Conservation (phyloP, 2,113 vertebrate genomes). For the Xiphophorus maculatus region DNA sequence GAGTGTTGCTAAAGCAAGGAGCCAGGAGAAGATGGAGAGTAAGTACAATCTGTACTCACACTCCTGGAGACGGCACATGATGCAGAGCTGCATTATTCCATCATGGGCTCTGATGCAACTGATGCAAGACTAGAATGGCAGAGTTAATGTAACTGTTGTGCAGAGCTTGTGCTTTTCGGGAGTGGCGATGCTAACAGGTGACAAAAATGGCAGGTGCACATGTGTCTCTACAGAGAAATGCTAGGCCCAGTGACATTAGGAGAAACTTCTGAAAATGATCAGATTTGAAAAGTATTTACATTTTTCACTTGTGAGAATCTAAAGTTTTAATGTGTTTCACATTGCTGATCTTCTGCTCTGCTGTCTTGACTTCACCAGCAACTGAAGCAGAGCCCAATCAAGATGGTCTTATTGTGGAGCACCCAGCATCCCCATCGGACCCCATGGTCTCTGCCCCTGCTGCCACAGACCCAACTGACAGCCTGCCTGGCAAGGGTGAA, state of each 20-base stretch:
- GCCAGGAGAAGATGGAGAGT: slow-evolving; percentile 75
- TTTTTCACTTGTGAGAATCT: background rate
- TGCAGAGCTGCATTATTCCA: slow-evolving; percentile 47
- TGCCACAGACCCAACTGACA: background rate
- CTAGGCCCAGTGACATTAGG: background rate
- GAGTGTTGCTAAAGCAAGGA: slow-evolving; percentile 69
- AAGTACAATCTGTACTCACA: slow-evolving; percentile 55
- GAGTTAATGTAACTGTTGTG: background rate
- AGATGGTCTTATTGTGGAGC: slow-evolving; percentile 51
- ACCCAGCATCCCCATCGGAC: slow-evolving; percentile 42
- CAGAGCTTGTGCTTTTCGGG: background rate
- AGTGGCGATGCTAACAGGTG: slow-evolving; percentile 13
- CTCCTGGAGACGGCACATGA: slow-evolving; percentile 56
- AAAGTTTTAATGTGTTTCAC: background rate
- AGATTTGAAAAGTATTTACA: background rate
- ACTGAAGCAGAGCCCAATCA: slow-evolving; percentile 37
- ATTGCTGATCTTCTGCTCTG: background rate
- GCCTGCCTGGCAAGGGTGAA: slow-evolving; percentile 32
- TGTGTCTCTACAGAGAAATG: background rate
- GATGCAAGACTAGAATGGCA: slow-evolving; percentile 23
- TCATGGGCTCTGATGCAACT: slow-evolving; percentile 65
- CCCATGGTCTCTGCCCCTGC: slow-evolving; percentile 29
- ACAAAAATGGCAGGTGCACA: slow-evolving; percentile 2
- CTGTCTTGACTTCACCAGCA: slow-evolving; percentile 11
- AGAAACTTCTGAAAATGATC: background rate